These are phyloP conservation scores for Colostygia pectinataria DNA, from an alignment of 2,888 invertebrate genomes.

Conservation along the genomic window DNA sequence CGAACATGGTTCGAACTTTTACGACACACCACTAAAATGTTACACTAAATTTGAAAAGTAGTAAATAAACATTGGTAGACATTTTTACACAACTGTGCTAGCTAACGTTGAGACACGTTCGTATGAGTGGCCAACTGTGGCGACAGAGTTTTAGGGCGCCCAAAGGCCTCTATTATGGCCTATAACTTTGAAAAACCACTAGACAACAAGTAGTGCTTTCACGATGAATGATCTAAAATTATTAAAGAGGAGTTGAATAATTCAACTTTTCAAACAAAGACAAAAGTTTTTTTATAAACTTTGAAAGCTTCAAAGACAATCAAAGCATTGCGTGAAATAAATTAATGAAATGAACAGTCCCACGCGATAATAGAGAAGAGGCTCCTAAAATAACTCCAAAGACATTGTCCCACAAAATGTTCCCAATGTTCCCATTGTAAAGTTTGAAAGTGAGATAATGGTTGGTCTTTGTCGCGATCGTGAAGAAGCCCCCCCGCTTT, in stretches of 20 bases:
- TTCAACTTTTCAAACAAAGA: conserved; percentile 8
- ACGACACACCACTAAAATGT: conserved; percentile 27
- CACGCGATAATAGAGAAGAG: conserved; percentile 15
- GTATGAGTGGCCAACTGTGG: too few species aligned
- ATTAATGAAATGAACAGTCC: conserved; percentile 12
- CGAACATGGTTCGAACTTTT: conserved; percentile 24
- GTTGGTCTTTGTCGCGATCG: conserved; percentile 31
- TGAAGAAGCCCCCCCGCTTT: conserved; percentile 43
- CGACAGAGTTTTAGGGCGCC: too few species aligned
- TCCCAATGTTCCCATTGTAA: conserved; percentile 24
- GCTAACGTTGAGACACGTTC: too few species aligned
- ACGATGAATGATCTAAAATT: too few species aligned
- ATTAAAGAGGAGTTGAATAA: neutral
- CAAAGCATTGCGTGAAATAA: conserved; percentile 12
- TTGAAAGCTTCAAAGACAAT: conserved; percentile 14
- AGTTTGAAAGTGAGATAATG: conserved; percentile 31
- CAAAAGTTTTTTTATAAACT: conserved; percentile 12
- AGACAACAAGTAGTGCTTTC: too few species aligned
- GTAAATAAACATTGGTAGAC: too few species aligned
- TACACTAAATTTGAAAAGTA: conserved; percentile 32
- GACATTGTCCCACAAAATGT: conserved; percentile 24
- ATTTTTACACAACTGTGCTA: too few species aligned
- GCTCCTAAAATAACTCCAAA: conserved; percentile 22
- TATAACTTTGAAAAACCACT: too few species aligned
- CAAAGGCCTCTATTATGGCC: too few species aligned